Evolutionary conservation across 2,888 invertebrate genomes (phyloP).

Genomic region (Lampropteryx suffumata): DNA sequence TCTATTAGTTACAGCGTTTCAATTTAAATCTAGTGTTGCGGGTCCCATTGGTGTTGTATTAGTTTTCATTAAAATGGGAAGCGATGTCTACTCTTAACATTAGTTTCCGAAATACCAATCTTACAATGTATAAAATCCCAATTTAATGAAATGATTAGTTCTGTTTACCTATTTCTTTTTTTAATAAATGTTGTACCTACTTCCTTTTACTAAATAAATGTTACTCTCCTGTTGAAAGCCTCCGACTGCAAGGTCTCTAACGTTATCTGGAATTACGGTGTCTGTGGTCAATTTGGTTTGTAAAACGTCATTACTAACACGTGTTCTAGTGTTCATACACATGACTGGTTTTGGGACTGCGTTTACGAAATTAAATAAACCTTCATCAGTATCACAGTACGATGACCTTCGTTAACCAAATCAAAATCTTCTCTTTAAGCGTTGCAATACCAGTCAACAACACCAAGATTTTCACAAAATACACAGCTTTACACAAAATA

Average conservation of each 20-base stretch:
- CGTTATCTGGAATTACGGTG: slow-evolving; percentile 78
- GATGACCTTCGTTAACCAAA: background rate
- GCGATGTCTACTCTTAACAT: slow-evolving; percentile 17
- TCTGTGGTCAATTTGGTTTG: slow-evolving; percentile 82
- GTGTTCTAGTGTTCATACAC: slow-evolving; percentile 54
- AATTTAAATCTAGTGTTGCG: slow-evolving; percentile 54
- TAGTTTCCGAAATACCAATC: slow-evolving; percentile 3
- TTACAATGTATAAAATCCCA: slow-evolving; percentile 32
- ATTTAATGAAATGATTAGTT: slow-evolving; percentile 38
- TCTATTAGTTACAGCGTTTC: slow-evolving; percentile 65
- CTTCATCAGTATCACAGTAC: background rate
- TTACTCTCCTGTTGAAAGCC: slow-evolving; percentile 75
- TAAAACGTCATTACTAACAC: slow-evolving; percentile 59
- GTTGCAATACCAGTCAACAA: slow-evolving; percentile 30
- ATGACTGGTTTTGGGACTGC: slow-evolving; percentile 52
- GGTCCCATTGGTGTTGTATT: slow-evolving; percentile 44
- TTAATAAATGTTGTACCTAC: slow-evolving; percentile 44
- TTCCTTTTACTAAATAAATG: slow-evolving; percentile 59
- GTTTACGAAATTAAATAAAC: slow-evolving; percentile 38
- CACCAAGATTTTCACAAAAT: slow-evolving; percentile 9
- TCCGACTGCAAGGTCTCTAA: slow-evolving; percentile 75
- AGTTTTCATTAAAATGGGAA: slow-evolving; percentile 42
- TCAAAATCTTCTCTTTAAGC: background rate
- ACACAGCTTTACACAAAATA: slow-evolving; percentile 33
- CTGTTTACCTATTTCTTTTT: slow-evolving; percentile 34